phyloP scores from a whole-genome alignment of 2,888 invertebrate genomes.

The Eupithecia pulchellata region DNA sequence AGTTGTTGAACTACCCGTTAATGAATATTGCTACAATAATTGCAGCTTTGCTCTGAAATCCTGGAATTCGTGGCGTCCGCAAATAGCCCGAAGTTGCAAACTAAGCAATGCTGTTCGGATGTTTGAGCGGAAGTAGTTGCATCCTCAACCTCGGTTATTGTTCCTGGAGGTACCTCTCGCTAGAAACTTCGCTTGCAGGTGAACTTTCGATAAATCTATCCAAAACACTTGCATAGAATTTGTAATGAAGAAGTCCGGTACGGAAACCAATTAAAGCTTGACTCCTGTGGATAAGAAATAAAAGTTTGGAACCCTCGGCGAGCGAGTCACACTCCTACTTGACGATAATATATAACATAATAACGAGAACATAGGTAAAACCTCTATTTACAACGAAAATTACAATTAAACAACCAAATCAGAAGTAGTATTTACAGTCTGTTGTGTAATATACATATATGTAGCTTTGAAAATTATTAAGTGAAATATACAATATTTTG shows the following conservation, averaged over 20 bases:
- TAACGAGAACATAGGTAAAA: too few relatives aligned
- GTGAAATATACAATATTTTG: too few relatives aligned
- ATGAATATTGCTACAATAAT: neutral
- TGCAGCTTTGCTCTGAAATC: neutral
- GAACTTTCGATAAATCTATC: neutral
- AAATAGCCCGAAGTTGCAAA: neutral
- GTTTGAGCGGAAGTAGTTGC: constrained; percentile 1
- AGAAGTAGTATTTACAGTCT: too few relatives aligned
- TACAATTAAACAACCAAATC: too few relatives aligned
- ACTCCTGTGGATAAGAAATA: neutral
- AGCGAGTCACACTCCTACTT: too few relatives aligned
- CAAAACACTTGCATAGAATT: neutral
- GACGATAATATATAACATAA: too few relatives aligned
- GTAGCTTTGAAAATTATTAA: too few relatives aligned
- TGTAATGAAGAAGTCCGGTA: neutral
- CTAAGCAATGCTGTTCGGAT: constrained; percentile 2
- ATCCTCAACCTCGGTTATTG: neutral
- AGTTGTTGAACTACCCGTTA: neutral
- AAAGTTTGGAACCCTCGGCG: too few relatives aligned
- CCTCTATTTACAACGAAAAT: too few relatives aligned
- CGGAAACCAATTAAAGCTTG: neutral
- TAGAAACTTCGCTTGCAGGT: constrained; percentile 2
- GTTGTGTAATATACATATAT: too few relatives aligned
- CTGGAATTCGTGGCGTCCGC: neutral
- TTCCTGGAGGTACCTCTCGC: neutral